Conservation (phyloP, 2,888 invertebrate species). For the Philhelius pedissequus region DNA sequence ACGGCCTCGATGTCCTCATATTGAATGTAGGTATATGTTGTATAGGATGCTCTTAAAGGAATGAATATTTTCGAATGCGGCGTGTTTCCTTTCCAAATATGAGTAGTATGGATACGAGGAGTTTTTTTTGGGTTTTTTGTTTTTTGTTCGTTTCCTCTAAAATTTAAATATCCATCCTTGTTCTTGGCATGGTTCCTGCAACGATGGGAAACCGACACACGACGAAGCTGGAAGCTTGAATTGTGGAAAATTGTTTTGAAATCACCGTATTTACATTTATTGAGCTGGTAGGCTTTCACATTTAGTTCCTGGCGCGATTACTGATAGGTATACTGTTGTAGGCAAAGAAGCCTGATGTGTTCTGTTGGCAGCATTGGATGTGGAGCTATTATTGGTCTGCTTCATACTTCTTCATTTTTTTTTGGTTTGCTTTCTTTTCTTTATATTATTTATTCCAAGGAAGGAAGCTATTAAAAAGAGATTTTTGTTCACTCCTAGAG, state of each 20-base stretch:
- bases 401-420: slow-evolving; percentile 46
- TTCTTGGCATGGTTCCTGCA: slow-evolving; percentile 56
- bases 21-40: slow-evolving; percentile 65
- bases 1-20: slow-evolving; percentile 54
- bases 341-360: background rate
- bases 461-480: slow-evolving; percentile 59
- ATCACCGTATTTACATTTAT: slow-evolving; percentile 69
- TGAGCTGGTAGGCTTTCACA: slow-evolving; percentile 60
- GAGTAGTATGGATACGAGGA: background rate
- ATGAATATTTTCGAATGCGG: slow-evolving; percentile 55
- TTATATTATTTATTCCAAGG: slow-evolving; percentile 37
- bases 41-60: slow-evolving; percentile 62
- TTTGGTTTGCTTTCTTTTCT: background rate
- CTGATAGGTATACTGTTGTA: background rate
- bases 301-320: slow-evolving; percentile 16
- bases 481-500: slow-evolving; percentile 40
- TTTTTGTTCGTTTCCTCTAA: background rate
- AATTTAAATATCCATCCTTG: slow-evolving; percentile 59
- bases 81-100: background rate
- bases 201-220: background rate
- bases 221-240: slow-evolving; percentile 14
- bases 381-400: slow-evolving; percentile 31
- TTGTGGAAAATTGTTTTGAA: slow-evolving; percentile 65
- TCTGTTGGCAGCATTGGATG: background rate
- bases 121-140: too few species aligned